Evolutionary conservation across 2,113 vertebrate genomes (phyloP).

Genomic region (Tonatia bakeri): DNA sequence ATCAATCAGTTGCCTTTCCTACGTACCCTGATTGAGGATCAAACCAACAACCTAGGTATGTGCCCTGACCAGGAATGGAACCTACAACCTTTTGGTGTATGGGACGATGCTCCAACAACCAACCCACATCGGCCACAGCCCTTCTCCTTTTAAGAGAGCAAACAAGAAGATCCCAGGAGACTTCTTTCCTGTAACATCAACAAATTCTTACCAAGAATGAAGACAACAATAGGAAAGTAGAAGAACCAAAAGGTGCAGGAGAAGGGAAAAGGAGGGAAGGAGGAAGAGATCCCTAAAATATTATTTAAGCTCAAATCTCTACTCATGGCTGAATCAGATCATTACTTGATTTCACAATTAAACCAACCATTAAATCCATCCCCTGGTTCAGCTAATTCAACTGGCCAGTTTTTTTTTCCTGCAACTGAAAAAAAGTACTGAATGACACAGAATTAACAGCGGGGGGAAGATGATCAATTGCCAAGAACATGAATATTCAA

Average conservation of each 20-base stretch:
- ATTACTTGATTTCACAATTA: neutral
- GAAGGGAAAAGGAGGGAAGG: neutral
- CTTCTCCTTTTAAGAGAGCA: neutral
- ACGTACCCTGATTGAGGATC: too few species aligned
- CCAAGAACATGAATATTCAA: neutral
- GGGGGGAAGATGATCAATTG: neutral
- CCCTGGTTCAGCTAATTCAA: neutral
- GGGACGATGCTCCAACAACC: too few species aligned
- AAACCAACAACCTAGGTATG: too few species aligned
- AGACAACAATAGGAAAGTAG: neutral
- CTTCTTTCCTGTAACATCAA: neutral
- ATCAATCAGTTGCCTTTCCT: too few species aligned
- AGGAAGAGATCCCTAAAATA: neutral
- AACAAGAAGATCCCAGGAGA: neutral
- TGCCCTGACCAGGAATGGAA: too few species aligned
- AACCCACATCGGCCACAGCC: too few species aligned
- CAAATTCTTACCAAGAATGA: neutral
- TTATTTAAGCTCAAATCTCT: neutral
- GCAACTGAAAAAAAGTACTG: neutral
- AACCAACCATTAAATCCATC: neutral
- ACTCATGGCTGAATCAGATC: neutral
- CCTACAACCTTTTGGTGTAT: too few species aligned
- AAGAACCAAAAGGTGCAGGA: neutral
- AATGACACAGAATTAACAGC: neutral
- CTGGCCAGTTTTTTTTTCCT: neutral